Conservation (phyloP, 2,888 invertebrate genomes). For the Branchinecta sandiegonensis region DNA sequence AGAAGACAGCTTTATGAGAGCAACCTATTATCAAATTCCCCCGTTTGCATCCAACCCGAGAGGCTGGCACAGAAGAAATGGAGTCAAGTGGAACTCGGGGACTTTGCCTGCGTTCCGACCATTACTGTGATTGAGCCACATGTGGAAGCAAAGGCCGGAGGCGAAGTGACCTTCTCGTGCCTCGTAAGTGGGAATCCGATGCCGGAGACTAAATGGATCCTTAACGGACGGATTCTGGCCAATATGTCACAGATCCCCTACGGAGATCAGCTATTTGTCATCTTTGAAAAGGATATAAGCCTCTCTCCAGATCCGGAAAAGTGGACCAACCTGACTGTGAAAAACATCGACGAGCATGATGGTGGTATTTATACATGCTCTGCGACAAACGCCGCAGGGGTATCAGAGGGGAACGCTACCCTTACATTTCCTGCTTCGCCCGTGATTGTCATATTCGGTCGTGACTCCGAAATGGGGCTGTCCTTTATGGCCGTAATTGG, state of each 20-base stretch:
- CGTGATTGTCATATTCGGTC: conserved; percentile 59
- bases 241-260: conserved; percentile 26
- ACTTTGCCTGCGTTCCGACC: conserved; percentile 68
- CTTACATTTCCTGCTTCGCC: conserved; percentile 38
- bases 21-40: conserved; percentile 57
- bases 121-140: conserved; percentile 36
- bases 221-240: conserved; percentile 45
- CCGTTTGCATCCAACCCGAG: conserved; percentile 55
- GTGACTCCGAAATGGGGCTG: conserved; percentile 54
- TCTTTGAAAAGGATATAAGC: conserved; percentile 25
- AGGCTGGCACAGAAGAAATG: conserved; percentile 54
- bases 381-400: conserved; percentile 60
- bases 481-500: conserved; percentile 55
- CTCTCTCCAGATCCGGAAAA: conserved; percentile 33
- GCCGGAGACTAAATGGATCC: conserved; percentile 65
- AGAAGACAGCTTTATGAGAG: conserved; percentile 66
- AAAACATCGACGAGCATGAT: conserved; percentile 62
- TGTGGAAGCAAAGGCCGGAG: conserved; percentile 61
- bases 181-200: conserved; percentile 66
- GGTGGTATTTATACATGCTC: conserved; percentile 72
- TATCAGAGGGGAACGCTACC: conserved; percentile 57
- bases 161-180: conserved; percentile 66
- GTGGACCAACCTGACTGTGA: conserved; percentile 69
- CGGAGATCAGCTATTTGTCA: conserved; percentile 25
- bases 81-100: conserved; percentile 56